Evolutionary conservation across 1,140 invertebrate genomes (phyloP).

Genomic region (Aradophagus sp.): DNA sequence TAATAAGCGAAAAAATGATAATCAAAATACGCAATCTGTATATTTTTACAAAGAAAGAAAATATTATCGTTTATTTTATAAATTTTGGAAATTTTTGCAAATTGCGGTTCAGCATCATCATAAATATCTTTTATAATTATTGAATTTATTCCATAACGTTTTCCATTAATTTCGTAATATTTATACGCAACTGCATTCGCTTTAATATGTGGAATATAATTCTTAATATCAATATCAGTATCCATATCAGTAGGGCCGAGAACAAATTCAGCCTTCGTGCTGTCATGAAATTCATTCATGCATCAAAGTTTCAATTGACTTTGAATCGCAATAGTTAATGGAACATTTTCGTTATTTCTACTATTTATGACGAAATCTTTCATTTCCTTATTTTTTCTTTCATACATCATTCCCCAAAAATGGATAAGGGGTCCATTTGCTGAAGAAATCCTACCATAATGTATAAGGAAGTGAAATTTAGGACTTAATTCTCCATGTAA

Average conservation of each 20-base stretch:
- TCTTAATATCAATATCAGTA: background rate
- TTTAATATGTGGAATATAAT: constrained; percentile 2
- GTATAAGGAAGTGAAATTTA: constrained; percentile 23
- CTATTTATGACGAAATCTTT: constrained; percentile 14
- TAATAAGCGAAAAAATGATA: constrained; percentile 11
- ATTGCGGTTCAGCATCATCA: background rate
- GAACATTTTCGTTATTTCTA: constrained; percentile 17
- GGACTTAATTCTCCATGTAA: constrained; percentile 23
- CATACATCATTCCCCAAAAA: constrained; percentile 37
- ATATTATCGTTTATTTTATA: constrained; percentile 2
- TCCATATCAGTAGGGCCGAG: constrained; percentile 4
- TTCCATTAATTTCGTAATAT: background rate
- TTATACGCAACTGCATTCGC: background rate
- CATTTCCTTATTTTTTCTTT: constrained; percentile 42
- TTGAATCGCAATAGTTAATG: constrained; percentile 12
- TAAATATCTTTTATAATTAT: constrained; percentile 2
- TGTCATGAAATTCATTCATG: constrained; percentile 11
- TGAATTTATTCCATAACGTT: background rate
- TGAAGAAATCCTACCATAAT: constrained; percentile 13
- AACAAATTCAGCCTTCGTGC: background rate
- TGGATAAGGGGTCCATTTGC: constrained; percentile 20
- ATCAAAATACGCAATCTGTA: constrained; percentile 12
- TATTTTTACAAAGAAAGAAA: background rate
- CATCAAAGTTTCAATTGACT: constrained; percentile 8
- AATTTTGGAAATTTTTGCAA: constrained; percentile 11